Percentiles rank a stretch among this genome's conserved stretches.
Conservation (phyloP, 2,797 vertebrate genomes). For the Pipistrellus pygmaeus region DNA sequence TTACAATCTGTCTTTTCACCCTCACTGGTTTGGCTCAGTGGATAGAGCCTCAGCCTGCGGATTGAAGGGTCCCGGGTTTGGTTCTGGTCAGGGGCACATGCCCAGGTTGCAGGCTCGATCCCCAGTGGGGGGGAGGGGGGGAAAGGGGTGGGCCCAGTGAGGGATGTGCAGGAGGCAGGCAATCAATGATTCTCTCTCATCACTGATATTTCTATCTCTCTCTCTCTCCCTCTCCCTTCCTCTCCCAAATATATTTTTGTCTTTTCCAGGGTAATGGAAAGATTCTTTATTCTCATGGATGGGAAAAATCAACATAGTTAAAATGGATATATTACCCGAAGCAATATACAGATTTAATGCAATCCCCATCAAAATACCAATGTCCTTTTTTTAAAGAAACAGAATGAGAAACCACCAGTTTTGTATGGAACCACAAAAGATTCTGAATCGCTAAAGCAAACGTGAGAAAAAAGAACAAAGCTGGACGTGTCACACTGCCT, state of each 20-base stretch:
- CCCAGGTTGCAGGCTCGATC: no score
- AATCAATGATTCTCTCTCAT: no score
- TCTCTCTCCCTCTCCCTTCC: no score
- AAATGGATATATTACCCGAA: neutral
- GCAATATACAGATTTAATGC: neutral
- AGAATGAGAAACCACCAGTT: neutral
- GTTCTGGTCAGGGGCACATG: no score
- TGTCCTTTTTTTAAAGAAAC: neutral
- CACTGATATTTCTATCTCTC: no score
- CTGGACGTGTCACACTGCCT: neutral
- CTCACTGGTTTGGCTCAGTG: no score
- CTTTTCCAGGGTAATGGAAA: neutral
- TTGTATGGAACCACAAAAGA: neutral
- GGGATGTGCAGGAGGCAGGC: no score
- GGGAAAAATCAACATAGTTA: neutral
- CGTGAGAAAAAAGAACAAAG: neutral
- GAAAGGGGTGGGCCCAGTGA: no score
- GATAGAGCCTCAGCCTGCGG: no score
- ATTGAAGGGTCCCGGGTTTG: no score
- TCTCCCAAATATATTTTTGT: neutral
- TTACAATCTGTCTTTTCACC: neutral
- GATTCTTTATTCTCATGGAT: neutral
- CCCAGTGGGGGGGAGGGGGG: no score
- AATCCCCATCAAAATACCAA: neutral
- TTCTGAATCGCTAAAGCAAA: neutral